Percentiles rank a stretch among this genome's conserved stretches.
These are phyloP conservation scores for Distichodus sexfasciatus DNA, from an alignment of 2,797 vertebrate genomes.

Conservation along the genomic window DNA sequence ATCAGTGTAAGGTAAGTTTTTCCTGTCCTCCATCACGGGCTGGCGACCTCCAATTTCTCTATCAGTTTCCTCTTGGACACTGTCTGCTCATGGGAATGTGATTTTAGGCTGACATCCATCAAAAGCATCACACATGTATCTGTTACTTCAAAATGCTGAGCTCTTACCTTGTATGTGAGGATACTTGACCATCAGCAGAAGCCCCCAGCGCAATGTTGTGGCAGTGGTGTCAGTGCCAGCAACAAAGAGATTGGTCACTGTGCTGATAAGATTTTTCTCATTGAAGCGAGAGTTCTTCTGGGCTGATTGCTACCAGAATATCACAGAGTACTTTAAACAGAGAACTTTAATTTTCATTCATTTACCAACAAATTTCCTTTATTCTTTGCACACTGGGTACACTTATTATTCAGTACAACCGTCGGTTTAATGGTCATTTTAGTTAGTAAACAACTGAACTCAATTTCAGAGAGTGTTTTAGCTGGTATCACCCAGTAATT, in stretches of 20 bases:
- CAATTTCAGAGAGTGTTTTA: too few species aligned
- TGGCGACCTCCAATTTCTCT: conserved; percentile 19
- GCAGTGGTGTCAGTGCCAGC: conserved; percentile 67
- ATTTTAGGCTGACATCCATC: too few species aligned
- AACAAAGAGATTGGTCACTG: conserved; percentile 61
- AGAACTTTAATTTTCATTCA: background rate
- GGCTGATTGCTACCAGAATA: conserved; percentile 48
- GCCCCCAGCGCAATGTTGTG: conserved; percentile 61
- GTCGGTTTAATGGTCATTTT: too few species aligned
- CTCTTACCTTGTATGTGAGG: conserved; percentile 64
- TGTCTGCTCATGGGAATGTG: background rate
- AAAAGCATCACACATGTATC: too few species aligned
- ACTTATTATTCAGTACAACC: too few species aligned
- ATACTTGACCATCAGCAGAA: conserved; percentile 69
- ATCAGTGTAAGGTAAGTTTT: conserved; percentile 48
- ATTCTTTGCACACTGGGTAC: too few species aligned
- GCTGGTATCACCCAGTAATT: too few species aligned
- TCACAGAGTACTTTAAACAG: background rate
- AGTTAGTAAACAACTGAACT: too few species aligned
- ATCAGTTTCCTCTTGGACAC: conserved; percentile 15
- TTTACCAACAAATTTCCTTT: too few species aligned
- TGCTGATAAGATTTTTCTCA: conserved; percentile 55
- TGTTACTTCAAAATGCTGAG: background rate
- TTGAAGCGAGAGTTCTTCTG: conserved; percentile 47
- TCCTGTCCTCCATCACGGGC: conserved; percentile 47